These are phyloP conservation scores for Eudasyphora cyanicolor DNA, from an alignment of 2,888 invertebrate genomes.

Conservation along the genomic window DNA sequence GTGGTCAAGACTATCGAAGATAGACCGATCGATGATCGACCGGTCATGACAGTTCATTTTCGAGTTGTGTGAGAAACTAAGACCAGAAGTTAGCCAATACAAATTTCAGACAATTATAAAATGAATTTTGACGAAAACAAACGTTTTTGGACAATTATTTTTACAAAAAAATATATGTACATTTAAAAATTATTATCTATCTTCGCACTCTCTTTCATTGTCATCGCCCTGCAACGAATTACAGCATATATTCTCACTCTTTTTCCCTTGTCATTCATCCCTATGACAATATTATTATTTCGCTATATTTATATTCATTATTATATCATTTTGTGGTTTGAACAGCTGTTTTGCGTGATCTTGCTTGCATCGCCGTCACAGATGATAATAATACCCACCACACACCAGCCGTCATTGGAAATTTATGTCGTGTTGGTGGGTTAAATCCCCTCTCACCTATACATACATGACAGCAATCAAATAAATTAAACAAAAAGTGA, in stretches of 20 bases:
- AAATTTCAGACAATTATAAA: too few species aligned
- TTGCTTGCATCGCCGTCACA: neutral
- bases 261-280: too few species aligned
- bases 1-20: neutral
- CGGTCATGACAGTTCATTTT: neutral
- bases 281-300: neutral
- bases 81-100: too few species aligned
- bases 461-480: neutral
- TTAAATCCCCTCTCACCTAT: neutral
- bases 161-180: too few species aligned
- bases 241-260: neutral
- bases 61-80: neutral
- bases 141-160: too few species aligned
- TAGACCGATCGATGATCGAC: neutral
- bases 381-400: conserved; percentile 13
- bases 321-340: conserved; percentile 12
- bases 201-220: conserved; percentile 1
- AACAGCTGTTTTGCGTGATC: conserved; percentile 3
- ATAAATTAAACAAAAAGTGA: neutral
- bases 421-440: conserved; percentile 8
- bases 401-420: neutral
- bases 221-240: neutral
- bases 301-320: neutral
- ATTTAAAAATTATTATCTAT: neutral
- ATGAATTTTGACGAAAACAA: too few species aligned